Base-by-base conservation (phyloP, 2,888 invertebrate species). In the Leptarthrus brevirostris region DNA sequence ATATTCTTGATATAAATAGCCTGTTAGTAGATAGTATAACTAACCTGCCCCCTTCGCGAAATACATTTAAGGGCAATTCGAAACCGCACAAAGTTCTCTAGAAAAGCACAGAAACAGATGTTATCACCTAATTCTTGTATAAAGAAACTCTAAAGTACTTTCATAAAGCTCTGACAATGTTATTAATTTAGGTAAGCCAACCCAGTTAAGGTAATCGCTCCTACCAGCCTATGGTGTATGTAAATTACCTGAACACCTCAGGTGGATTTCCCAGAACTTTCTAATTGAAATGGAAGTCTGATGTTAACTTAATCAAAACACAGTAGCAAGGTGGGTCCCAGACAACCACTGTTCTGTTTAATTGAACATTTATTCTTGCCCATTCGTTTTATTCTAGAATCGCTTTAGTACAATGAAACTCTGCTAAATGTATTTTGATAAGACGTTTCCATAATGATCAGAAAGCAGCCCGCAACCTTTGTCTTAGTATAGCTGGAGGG, bases 261-360 rank as follows among this genome's bases (percentile, higher is more conserved):
- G 75, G 75, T 75, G 75, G 52, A 73, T 75, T 52, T 71, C 22
- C 52, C 61, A 71, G 71, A 75, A 75, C 64, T 75, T 75, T 75
- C 75, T 75, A 75, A 75, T 75, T 75, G 75, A 73, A 75, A 75
- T 75, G 73, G 75, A 73, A 72, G 73, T 75, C 73, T 58, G 73
- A 53, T 73, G 73, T 69, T 75, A 75, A 75, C 73, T 75, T 73
- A 73, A 73, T 75, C 75, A 73, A 75, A 75, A 75, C 70, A 75
- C 53, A 73, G 53, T 44, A 71, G 54, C 44, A 56, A 53, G 40
- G 54, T 54, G 54, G 36, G 54, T 53, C 54, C 40, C 53, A 18
- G 36, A 18, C 71, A 71, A 40, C 36, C 54, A 54, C 24, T 54
- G 54, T 54, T 22, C 22, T 56, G 54, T 71, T 54, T 56, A 71